Evolutionary conservation across 2,888 invertebrate species (phyloP).

Genomic region (Calameuta filiformis): DNA sequence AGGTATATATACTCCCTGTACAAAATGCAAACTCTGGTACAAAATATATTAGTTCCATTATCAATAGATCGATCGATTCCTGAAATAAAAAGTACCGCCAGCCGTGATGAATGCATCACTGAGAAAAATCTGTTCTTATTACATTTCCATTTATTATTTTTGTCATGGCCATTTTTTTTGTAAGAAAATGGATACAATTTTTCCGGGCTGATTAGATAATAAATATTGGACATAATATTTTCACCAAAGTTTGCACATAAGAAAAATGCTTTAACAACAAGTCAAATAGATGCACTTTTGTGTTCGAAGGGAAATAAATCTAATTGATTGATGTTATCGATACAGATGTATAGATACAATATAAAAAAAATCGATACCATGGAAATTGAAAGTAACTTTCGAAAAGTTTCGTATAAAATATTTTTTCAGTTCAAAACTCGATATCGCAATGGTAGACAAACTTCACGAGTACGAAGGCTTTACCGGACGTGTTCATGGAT

Average conservation of each 20-base stretch:
- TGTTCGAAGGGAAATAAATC: background rate
- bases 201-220: background rate
- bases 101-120: background rate
- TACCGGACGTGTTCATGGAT: conserved; percentile 76
- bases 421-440: background rate
- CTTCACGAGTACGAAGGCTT: conserved; percentile 83
- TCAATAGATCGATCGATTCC: background rate
- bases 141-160: background rate
- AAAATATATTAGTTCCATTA: background rate
- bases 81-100: background rate
- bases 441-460: conserved; percentile 76
- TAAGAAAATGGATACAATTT: background rate
- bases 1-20: too few relatives aligned
- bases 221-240: background rate
- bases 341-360: background rate
- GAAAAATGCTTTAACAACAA: background rate
- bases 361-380: background rate
- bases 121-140: background rate
- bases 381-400: background rate
- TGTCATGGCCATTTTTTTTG: background rate
- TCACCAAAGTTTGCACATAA: background rate
- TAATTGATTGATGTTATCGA: background rate
- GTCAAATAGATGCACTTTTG: background rate
- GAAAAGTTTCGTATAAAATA: background rate
- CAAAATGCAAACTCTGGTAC: background rate